Conservation (phyloP, 1,140 invertebrate genomes). For the Drosophila sp. region DNA sequence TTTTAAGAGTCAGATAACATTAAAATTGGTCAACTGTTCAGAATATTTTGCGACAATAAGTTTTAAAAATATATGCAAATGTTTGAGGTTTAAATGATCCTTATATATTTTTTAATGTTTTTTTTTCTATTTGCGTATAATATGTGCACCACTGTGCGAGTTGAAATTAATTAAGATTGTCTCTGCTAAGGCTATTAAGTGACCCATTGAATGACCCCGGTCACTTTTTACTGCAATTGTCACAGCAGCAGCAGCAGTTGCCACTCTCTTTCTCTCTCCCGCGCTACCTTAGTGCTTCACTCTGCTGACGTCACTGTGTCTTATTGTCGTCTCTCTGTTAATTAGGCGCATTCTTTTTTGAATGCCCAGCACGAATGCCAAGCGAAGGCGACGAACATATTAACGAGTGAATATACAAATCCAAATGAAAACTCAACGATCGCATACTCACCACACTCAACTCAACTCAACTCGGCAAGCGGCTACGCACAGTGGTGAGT, state of each 20-base stretch:
- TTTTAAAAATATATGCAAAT: too few relatives aligned
- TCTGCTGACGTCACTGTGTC: constrained; percentile 37
- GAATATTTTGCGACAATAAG: too few relatives aligned
- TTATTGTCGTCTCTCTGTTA: constrained; percentile 24
- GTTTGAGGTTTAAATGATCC: too few relatives aligned
- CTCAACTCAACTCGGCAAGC: background rate
- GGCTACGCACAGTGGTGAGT: constrained; percentile 43
- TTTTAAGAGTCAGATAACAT: too few relatives aligned
- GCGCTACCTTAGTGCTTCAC: background rate
- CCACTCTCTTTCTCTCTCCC: constrained; percentile 4
- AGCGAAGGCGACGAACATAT: constrained; percentile 22
- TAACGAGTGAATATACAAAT: constrained; percentile 13
- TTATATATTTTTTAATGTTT: too few relatives aligned
- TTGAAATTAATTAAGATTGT: constrained; percentile 66
- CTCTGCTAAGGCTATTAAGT: constrained; percentile 56
- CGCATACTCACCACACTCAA: constrained; percentile 42
- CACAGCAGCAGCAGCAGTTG: background rate
- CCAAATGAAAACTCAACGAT: constrained; percentile 39
- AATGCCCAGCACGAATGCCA: constrained; percentile 39
- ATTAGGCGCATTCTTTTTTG: constrained; percentile 45
- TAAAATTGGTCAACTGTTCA: too few relatives aligned
- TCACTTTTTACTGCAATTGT: constrained; percentile 40
- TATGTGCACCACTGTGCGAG: constrained; percentile 28
- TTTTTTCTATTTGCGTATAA: background rate
- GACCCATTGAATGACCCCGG: constrained; percentile 49